A percentile compares a stretch with the other conserved stretches of the same genome.
Evolutionary conservation across 1,140 invertebrate species (phyloP).

Genomic region (Aplysia californica): DNA sequence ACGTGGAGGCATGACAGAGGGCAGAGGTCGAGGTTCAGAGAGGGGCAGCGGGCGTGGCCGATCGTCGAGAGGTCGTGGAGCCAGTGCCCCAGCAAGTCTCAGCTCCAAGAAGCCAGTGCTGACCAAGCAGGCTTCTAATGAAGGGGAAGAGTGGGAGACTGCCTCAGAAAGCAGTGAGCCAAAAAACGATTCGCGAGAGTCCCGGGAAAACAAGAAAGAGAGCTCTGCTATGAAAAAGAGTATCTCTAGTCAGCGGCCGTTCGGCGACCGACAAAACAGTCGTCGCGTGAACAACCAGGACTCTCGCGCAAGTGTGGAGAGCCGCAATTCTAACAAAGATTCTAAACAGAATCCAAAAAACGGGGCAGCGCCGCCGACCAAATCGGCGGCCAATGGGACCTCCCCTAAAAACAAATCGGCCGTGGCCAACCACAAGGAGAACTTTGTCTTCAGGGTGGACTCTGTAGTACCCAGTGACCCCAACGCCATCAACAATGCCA

Average conservation of each 20-base stretch:
- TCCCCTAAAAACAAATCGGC: slow-evolving; percentile 50
- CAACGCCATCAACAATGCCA: slow-evolving; percentile 72
- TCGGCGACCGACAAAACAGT: slow-evolving; percentile 61
- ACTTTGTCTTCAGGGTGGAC: slow-evolving; percentile 72
- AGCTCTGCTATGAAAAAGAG: slow-evolving; percentile 58
- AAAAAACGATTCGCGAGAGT: slow-evolving; percentile 58
- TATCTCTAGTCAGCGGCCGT: slow-evolving; percentile 65
- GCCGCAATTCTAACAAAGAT: slow-evolving; percentile 52
- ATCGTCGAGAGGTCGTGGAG: slow-evolving; percentile 52
- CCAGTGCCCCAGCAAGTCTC: slow-evolving; percentile 39
- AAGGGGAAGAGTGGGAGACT: slow-evolving; percentile 74
- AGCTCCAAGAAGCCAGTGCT: slow-evolving; percentile 53
- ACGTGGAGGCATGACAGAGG: slow-evolving; percentile 39
- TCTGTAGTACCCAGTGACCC: slow-evolving; percentile 73
- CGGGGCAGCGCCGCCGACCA: slow-evolving; percentile 48
- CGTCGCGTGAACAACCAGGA: slow-evolving; percentile 35
- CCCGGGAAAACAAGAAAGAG: slow-evolving; percentile 53
- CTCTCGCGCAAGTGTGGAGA: slow-evolving; percentile 38
- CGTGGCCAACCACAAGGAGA: slow-evolving; percentile 55
- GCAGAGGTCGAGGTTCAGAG: slow-evolving; percentile 43
- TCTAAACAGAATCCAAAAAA: slow-evolving; percentile 60
- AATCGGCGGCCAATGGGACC: slow-evolving; percentile 45
- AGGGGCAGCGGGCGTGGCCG: slow-evolving; percentile 51
- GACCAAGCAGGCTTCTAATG: slow-evolving; percentile 68
- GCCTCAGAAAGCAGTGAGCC: slow-evolving; percentile 74